Evolutionary conservation across 2,797 vertebrate genomes (phyloP).

Genomic region (Bryconaethiops microstoma): DNA sequence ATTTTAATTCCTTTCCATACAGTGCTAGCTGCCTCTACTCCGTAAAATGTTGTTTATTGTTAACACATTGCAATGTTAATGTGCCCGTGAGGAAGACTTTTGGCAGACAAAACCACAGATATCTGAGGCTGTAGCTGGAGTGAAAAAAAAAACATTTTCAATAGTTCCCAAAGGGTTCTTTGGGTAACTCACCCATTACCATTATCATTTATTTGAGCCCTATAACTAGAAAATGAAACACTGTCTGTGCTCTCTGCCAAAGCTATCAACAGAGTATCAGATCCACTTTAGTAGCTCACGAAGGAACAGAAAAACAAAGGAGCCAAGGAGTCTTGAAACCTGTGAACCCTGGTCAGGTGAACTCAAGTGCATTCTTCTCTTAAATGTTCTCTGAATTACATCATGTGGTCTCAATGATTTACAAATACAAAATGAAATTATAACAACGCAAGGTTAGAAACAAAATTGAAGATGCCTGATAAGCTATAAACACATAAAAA

Average conservation of each 20-base stretch:
- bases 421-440: neutral
- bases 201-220: slow-evolving; percentile 27
- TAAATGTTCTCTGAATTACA: neutral
- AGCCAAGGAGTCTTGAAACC: slow-evolving; percentile 40
- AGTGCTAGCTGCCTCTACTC: neutral
- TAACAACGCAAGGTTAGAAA: neutral
- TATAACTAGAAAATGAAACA: slow-evolving; percentile 9
- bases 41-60: neutral
- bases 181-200: slow-evolving; percentile 20
- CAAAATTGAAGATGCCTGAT: no score
- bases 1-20: neutral
- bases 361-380: neutral
- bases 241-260: slow-evolving; percentile 6
- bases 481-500: no score
- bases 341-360: slow-evolving; percentile 31
- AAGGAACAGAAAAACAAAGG: slow-evolving; percentile 29
- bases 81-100: neutral
- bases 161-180: slow-evolving; percentile 34
- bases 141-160: neutral
- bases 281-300: slow-evolving; percentile 29
- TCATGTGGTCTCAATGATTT: slow-evolving; percentile 14
- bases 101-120: neutral
- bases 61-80: neutral
- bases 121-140: slow-evolving; percentile 12
- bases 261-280: slow-evolving; percentile 21